phyloP scores from a whole-genome alignment of 2,113 vertebrate species.

The Brachyistius frenatus region DNA sequence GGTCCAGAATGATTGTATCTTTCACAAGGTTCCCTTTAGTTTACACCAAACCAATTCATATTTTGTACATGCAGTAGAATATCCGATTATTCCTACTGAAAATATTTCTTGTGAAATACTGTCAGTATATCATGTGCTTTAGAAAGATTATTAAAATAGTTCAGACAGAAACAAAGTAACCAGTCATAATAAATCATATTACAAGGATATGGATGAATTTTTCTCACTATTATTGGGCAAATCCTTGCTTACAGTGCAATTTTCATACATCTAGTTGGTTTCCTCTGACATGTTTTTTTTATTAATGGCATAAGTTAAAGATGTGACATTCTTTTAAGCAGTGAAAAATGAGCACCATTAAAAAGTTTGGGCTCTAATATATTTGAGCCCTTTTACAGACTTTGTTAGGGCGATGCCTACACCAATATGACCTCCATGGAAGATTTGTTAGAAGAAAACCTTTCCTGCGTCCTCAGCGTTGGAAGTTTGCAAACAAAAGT shows the following conservation, averaged over 20 bases:
- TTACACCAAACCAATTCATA: neutral
- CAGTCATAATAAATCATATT: neutral
- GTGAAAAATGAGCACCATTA: no score
- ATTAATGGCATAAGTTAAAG: no score
- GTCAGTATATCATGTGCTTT: neutral
- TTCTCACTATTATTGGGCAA: neutral
- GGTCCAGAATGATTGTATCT: slow-evolving; percentile 16
- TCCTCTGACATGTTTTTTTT: neutral
- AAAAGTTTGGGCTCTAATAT: no score
- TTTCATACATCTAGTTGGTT: neutral
- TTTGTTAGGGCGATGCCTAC: no score
- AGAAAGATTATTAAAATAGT: neutral
- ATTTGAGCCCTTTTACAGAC: no score
- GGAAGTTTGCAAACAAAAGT: no score
- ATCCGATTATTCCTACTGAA: neutral
- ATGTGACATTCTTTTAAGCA: no score
- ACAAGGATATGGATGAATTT: neutral
- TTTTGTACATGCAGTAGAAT: neutral
- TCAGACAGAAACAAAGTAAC: slow-evolving; percentile 7
- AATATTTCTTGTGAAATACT: neutral
- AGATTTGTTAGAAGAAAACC: no score
- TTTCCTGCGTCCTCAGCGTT: no score
- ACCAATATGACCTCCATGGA: no score
- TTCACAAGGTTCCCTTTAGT: neutral
- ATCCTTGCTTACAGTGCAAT: neutral